Base-by-base conservation (phyloP, 2,113 vertebrate species). In the Eretmochelys imbricata region DNA sequence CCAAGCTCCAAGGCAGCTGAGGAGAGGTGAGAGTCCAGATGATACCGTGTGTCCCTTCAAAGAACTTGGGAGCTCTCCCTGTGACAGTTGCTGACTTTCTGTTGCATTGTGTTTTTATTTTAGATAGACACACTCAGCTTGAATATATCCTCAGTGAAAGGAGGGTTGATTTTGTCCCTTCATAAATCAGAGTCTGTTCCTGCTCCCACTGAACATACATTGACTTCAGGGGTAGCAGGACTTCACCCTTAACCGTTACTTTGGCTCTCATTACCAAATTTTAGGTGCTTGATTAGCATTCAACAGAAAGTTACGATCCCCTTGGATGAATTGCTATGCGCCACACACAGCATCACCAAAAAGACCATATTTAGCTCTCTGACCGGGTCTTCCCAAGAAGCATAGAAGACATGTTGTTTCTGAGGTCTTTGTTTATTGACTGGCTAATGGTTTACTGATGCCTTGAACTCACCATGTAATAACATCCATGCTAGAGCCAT, bases 1-100 rank as follows among this genome's bases (percentile, higher is more conserved):
- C 46, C 96, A 97, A 27, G 93, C 89, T 65, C 96, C 96, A 1
- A 3, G 95, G 88, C 95, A 96, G 5, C 82, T 97, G 86, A 96
- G 97, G 51, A 97, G 96, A 96, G 98, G 98, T 98, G 93, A 84
- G 96, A 22, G 10, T 82, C 59, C 10, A 54, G 78, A 54, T 35
- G 76, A 3, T 13, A 11, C 0, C 0, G 19, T 79, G 14, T 4
- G 29, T 12, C 31, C 22, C 82, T 55, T n/a, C 3, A 54, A 72
- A 89, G 31, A 59, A 31, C 31, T 53, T 72, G 4, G 51, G 6
- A 59, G 48, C 29, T 93, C 42, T 89, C 53, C 22, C 46, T 4
- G 1, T 20, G 29, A 24, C 54, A 80, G 2, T 16, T 88, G 53
- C 24, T 83, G 78, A 48, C 31, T 65, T 79, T 78, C 48, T 89